These are phyloP conservation scores for Zaprionus ornatus DNA, from an alignment of 1,140 invertebrate genomes.

Conservation along the genomic window DNA sequence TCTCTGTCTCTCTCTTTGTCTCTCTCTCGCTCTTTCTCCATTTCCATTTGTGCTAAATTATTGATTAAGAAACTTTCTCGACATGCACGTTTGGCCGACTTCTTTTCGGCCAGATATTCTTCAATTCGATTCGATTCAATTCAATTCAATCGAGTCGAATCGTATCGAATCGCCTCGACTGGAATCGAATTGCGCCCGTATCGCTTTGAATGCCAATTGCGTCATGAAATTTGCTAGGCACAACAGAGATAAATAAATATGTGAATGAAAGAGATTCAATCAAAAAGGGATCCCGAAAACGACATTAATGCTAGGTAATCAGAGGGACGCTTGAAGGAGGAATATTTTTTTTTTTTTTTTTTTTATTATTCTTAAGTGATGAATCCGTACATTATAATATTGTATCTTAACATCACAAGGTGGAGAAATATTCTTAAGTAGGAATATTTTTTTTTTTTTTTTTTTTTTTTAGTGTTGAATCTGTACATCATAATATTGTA, in stretches of 20 bases:
- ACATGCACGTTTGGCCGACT: constrained; percentile 50
- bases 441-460: too few species aligned
- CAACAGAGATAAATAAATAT: constrained; percentile 5
- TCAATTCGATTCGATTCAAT: constrained; percentile 51
- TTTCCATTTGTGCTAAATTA: constrained; percentile 62
- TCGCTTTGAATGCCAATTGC: constrained; percentile 56
- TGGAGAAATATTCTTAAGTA: too few species aligned
- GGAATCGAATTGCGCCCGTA: constrained; percentile 35
- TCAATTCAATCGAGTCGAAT: constrained; percentile 17
- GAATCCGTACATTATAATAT: too few species aligned
- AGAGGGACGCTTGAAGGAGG: not conserved
- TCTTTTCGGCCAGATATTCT: constrained; percentile 29
- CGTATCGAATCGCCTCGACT: constrained; percentile 21
- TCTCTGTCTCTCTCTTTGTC: not conserved
- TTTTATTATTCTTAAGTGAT: too few species aligned
- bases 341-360: too few species aligned
- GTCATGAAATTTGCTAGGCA: constrained; percentile 18
- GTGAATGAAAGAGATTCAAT: constrained; percentile 3
- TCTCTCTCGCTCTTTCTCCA: constrained; percentile 19
- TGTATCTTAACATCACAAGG: too few species aligned
- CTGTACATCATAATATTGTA: too few species aligned
- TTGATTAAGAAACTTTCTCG: constrained; percentile 73
- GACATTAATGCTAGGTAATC: not conserved
- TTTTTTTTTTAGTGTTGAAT: too few species aligned
- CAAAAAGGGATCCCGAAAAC: not conserved